Percentiles rank a stretch among this genome's conserved stretches.
Conservation (phyloP, 2,888 invertebrate genomes). For the Therioaphis trifolii region DNA sequence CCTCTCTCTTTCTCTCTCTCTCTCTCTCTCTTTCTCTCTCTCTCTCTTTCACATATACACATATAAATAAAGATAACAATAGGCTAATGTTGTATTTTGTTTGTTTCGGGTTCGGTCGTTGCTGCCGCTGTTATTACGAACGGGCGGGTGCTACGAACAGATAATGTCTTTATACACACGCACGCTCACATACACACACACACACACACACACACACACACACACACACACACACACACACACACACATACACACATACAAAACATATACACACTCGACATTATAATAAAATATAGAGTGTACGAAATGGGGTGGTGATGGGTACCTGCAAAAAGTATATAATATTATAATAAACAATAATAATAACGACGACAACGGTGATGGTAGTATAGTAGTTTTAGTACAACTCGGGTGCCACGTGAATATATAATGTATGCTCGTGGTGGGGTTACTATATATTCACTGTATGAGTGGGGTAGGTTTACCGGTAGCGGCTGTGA, state of each 20-base stretch:
- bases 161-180: conserved; percentile 26
- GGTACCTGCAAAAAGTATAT: conserved; percentile 25
- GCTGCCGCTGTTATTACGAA: conserved; percentile 21
- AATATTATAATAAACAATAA: conserved; percentile 1
- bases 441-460: not conserved
- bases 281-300: conserved; percentile 7
- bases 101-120: conserved; percentile 12
- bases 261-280: not conserved
- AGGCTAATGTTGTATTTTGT: conserved; percentile 3
- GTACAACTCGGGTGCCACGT: not conserved
- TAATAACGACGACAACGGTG: not conserved
- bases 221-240: no score
- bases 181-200: not conserved
- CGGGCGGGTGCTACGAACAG: conserved; percentile 21
- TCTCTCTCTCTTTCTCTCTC: not conserved
- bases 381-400: not conserved
- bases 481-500: not conserved
- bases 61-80: conserved; percentile 29
- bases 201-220: not conserved
- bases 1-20: no score
- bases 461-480: not conserved
- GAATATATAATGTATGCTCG: not conserved
- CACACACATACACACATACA: not conserved
- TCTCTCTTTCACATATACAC: not conserved
- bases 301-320: conserved; percentile 4